Base-by-base conservation (phyloP, 2,113 vertebrate species). In the Misgurnus mizolepis region DNA sequence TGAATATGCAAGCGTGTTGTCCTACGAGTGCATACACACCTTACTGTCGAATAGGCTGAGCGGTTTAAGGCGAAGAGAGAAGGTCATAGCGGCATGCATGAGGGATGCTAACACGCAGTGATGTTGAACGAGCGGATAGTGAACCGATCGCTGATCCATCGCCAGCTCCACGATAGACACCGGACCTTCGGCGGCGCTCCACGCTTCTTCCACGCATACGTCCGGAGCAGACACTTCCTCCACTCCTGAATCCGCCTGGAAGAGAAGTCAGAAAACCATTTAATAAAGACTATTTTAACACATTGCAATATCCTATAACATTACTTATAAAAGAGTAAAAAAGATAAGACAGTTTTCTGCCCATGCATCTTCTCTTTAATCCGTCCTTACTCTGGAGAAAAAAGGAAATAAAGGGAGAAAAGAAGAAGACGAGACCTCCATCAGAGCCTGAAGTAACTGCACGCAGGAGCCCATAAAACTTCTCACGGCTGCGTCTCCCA, bases 21-120 rank as follows among this genome's bases (percentile, higher is more conserved):
- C 45, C 7, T 47, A 47, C 45, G 11, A 12, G 49, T 53, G 2
- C 18, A 4, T 27, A 15, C 60, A 22, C 80, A 98, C 98, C 95
- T 98, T 98, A 87, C 94, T 96, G 62, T 99, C 97, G 71, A 98
- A 99, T 27, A 99, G 94, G 0, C 94, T 87, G 27, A 99, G 95
- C 0, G 97, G 97, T 89, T 98, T 99, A 71, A 96, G 91, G 88
- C 94, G 95, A 67, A 99, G 84, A 0, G 90, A 88, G 80, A 99
- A 97, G 84, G 91, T 93, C 95, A 95, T 96, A 74, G 93, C 80
- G 0, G 94, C 93, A 0, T 95, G 95, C 10, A 98, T 72, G 80
- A 98, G 6, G 0, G 94, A 91, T 1, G 95, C 95, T 11, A 99
- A 84, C 69, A 98, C 81, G 0, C 94, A 98, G 84, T 99, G 97